Conservation (phyloP, 2,113 vertebrate genomes). For the rabbit (Oryctolagus cuniculus) region DNA sequence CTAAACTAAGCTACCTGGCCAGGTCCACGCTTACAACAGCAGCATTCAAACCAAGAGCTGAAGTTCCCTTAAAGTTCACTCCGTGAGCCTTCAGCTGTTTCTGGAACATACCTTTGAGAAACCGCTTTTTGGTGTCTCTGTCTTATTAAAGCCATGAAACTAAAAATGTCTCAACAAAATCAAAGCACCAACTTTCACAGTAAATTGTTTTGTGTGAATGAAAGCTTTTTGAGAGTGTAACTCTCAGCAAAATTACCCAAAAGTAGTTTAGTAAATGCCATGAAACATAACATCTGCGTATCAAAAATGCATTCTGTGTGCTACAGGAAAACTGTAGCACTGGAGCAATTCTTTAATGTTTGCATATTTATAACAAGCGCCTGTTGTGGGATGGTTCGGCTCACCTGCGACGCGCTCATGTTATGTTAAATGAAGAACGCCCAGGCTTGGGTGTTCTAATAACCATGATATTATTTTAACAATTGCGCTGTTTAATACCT, state of each 20-base stretch:
- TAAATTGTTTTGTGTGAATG: slow-evolving; percentile 35
- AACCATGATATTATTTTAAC: slow-evolving; percentile 88
- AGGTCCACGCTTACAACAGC: slow-evolving; percentile 31
- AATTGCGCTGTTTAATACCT: slow-evolving; percentile 88
- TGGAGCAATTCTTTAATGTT: slow-evolving; percentile 79
- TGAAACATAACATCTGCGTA: slow-evolving; percentile 55
- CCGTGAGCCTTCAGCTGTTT: neutral
- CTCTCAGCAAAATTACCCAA: slow-evolving; percentile 69
- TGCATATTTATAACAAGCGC: slow-evolving; percentile 66
- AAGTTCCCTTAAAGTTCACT: slow-evolving; percentile 46
- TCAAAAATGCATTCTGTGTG: slow-evolving; percentile 52
- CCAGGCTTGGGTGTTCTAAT: slow-evolving; percentile 86
- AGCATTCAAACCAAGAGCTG: slow-evolving; percentile 49
- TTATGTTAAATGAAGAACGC: slow-evolving; percentile 81
- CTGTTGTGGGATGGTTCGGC: neutral
- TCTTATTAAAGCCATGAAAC: slow-evolving; percentile 58
- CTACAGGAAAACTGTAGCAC: neutral
- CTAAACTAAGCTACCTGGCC: neutral
- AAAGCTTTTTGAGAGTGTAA: slow-evolving; percentile 68
- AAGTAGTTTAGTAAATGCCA: slow-evolving; percentile 67
- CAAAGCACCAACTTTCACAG: slow-evolving; percentile 61
- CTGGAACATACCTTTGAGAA: slow-evolving; percentile 25
- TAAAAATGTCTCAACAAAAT: slow-evolving; percentile 43
- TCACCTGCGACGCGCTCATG: neutral
- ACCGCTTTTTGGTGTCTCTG: neutral